Evolutionary conservation across 2,113 vertebrate species (phyloP).

Genomic region (Cynoglossus semilaevis): DNA sequence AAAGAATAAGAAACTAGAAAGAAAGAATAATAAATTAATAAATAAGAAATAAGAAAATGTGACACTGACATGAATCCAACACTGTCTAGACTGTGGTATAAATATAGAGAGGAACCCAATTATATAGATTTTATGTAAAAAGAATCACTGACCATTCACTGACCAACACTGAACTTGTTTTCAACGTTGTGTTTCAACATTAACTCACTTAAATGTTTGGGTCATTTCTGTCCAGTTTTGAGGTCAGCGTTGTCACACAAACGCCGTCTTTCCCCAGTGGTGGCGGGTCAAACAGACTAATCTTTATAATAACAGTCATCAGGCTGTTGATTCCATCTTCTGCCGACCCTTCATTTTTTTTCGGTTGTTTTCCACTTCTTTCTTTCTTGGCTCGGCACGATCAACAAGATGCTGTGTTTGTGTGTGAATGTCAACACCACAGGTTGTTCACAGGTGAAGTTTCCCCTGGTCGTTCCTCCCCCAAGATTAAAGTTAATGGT

Average conservation of each 20-base stretch:
- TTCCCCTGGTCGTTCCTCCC: constrained; percentile 20
- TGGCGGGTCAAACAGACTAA: constrained; percentile 56
- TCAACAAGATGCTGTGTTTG: constrained; percentile 32
- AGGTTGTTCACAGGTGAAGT: constrained; percentile 20
- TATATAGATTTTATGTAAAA: too few species aligned
- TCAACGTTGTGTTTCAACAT: constrained; percentile 19
- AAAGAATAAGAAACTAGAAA: too few species aligned
- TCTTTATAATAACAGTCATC: constrained; percentile 43
- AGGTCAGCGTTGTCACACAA: constrained; percentile 52
- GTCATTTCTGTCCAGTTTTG: constrained; percentile 27
- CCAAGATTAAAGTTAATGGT: too few species aligned
- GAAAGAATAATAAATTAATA: too few species aligned
- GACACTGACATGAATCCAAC: too few species aligned
- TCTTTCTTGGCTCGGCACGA: constrained; percentile 16
- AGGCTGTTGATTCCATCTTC: constrained; percentile 17
- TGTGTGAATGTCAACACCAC: constrained; percentile 34
- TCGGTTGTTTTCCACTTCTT: constrained; percentile 9
- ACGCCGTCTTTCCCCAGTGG: constrained; percentile 54
- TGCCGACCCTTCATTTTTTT: constrained; percentile 1
- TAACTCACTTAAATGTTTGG: constrained; percentile 8
- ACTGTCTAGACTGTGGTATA: too few species aligned
- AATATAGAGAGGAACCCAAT: not conserved
- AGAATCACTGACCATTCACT: constrained; percentile 36
- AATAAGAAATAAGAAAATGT: too few species aligned
- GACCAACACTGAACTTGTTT: constrained; percentile 6